These are phyloP conservation scores for Montipora sp. DNA, from an alignment of 64 coral and sea anemone genomes.

Conservation along the genomic window DNA sequence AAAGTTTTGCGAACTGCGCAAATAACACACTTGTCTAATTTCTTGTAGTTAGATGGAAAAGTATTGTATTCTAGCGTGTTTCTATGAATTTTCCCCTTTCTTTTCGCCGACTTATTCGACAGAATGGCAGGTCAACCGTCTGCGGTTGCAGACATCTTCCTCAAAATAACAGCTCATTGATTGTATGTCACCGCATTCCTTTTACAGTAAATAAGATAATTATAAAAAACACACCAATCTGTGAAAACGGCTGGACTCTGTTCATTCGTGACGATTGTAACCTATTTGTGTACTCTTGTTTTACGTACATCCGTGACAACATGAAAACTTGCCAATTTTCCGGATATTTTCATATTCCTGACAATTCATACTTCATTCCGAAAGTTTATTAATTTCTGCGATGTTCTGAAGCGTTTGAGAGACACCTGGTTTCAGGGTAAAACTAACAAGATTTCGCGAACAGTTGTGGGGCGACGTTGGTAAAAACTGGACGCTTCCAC, in stretches of 20 bases:
- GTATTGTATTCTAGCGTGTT: too few species aligned
- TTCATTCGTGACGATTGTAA: not conserved
- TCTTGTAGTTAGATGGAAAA: too few species aligned
- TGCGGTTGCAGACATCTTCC: not conserved
- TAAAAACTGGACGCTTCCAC: not conserved
- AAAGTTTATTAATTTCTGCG: not conserved
- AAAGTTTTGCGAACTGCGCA: not conserved
- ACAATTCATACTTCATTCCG: not conserved
- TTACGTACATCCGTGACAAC: slow-evolving; percentile 2
- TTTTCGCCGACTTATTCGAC: not conserved
- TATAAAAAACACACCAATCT: not conserved
- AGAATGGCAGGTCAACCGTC: not conserved
- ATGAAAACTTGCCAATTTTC: not conserved
- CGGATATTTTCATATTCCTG: not conserved
- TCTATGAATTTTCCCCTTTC: not conserved
- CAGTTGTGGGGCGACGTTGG: too few species aligned
- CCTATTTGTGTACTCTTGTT: not conserved
- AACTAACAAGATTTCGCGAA: not conserved
- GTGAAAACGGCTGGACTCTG: not conserved
- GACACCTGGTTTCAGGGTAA: not conserved
- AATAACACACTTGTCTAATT: not conserved
- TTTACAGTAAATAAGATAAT: not conserved
- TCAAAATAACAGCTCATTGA: not conserved
- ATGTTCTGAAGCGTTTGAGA: too few species aligned
- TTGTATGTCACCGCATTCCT: not conserved